phyloP scores from a whole-genome alignment of 2,797 vertebrate genomes.

The Gymnodraco acuticeps region DNA sequence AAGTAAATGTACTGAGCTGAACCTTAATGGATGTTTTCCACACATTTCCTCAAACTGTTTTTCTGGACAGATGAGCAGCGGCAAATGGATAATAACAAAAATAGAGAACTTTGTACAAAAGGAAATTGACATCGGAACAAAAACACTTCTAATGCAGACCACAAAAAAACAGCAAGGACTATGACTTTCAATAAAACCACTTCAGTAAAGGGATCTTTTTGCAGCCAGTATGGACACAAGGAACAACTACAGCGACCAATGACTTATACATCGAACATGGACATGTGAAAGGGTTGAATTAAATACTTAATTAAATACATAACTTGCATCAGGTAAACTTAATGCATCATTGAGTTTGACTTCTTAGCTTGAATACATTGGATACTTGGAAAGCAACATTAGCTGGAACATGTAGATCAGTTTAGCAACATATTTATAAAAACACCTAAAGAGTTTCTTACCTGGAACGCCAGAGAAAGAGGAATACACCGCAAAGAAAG shows the following conservation, averaged over 20 bases:
- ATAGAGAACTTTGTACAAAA: neutral
- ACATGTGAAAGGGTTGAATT: neutral
- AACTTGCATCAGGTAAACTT: neutral
- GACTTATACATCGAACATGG: neutral
- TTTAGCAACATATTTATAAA: conserved; percentile 22
- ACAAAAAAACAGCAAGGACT: neutral
- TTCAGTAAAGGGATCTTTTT: neutral
- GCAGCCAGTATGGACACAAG: neutral
- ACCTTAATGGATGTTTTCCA: conserved; percentile 1
- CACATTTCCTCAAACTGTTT: conserved; percentile 12
- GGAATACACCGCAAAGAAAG: conserved; percentile 46
- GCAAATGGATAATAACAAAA: neutral
- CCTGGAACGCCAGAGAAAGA: conserved; percentile 50
- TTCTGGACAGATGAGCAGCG: conserved; percentile 1
- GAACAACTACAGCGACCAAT: neutral
- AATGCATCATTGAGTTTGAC: too few relatives aligned
- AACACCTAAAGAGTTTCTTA: conserved; percentile 54
- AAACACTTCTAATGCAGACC: neutral
- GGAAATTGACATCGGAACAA: neutral
- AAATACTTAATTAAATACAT: neutral
- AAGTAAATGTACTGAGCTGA: too few relatives aligned
- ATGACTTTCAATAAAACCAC: neutral
- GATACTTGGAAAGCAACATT: neutral
- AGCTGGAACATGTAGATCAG: neutral
- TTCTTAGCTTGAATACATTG: too few relatives aligned